A percentile compares a stretch with the other conserved stretches of the same genome.
Evolutionary conservation across 2,797 vertebrate species (phyloP).

Genomic region (Acropternis orthonyx): DNA sequence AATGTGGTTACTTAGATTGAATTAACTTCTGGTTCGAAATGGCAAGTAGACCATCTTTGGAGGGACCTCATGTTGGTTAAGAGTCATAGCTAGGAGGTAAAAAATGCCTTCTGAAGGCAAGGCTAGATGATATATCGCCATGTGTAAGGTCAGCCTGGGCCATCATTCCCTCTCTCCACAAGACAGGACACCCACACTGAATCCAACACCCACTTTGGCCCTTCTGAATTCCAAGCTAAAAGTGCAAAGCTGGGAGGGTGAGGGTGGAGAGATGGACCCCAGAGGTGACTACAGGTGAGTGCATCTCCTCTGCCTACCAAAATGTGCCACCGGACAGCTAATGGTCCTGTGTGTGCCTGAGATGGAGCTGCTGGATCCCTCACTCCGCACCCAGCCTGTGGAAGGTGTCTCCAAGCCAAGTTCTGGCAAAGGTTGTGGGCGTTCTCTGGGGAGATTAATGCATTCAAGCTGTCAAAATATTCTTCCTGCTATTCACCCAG

Average conservation of each 20-base stretch:
- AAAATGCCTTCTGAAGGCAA: background rate
- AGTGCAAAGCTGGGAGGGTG: background rate
- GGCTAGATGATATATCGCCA: background rate
- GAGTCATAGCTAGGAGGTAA: background rate
- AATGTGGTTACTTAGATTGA: background rate
- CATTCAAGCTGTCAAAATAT: slow-evolving; percentile 72
- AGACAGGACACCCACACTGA: fast-evolving
- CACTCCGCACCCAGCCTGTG: background rate
- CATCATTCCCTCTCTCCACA: background rate
- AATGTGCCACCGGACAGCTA: fast-evolving
- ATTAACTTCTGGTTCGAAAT: background rate
- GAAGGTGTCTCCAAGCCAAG: slow-evolving; percentile 56
- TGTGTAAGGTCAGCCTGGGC: fast-evolving
- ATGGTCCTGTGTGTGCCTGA: background rate
- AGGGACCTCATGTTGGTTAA: background rate
- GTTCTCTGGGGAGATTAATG: slow-evolving; percentile 39
- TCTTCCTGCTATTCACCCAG: slow-evolving; percentile 66
- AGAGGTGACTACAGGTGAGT: fast-evolving
- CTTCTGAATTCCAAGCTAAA: background rate
- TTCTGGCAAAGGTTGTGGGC: slow-evolving; percentile 59
- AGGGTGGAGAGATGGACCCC: background rate
- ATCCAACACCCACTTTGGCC: background rate
- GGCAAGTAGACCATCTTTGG: background rate
- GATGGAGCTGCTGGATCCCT: slow-evolving; percentile 8
- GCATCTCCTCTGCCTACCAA: background rate